Evolutionary conservation across 2,113 vertebrate species (phyloP), one percentile per base, ranked within the genome.

Genomic region (Phrynosoma blainvillii): DNA sequence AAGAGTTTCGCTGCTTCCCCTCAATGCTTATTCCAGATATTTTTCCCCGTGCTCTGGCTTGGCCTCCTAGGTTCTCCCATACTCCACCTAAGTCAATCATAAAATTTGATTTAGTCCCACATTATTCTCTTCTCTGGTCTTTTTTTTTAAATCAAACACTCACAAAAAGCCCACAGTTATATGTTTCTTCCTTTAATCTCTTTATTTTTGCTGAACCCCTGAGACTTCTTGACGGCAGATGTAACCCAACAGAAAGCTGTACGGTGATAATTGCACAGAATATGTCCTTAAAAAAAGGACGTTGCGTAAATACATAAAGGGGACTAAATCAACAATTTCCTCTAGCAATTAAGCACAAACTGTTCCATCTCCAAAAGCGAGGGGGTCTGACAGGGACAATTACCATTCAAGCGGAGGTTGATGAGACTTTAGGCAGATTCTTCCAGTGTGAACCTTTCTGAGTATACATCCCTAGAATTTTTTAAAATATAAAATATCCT

Each of bases 31-130:
- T 79, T 18, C 75, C 40, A 88, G 27, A 75, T 75, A 25, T 78
- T n/a, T 23, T 18, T 47, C 73, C 70, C 0, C 70, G n/a, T 73
- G 14, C 36, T 0, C 2, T 4, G 8, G 4, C 52, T 36, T 68
- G 1, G 75, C 21, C 68, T 70, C 8, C 82, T 27, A 40, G 14
- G 21, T 79, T 87, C 32, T 47, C 32, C 25, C 27, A 27, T 27
- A 11, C 32, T 27, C 36, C n/a, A 71, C 40, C 65, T 62, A 78
- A 86, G 66, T 42, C 36, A 82, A 73, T 78, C 73, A 78, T 52
- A 70, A 82, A 42, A n/a, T 52, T n/a, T 47, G 3, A 4, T 0
- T 74, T 52, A 52, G 65, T 23, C 8, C 13, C 0, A 70, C 0
- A 12, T 79, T 52, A 71, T 6, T n/a, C 74, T 10, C 1, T 65